Base-by-base conservation (phyloP, 2,113 vertebrate genomes). In the Lynx canadensis region DNA sequence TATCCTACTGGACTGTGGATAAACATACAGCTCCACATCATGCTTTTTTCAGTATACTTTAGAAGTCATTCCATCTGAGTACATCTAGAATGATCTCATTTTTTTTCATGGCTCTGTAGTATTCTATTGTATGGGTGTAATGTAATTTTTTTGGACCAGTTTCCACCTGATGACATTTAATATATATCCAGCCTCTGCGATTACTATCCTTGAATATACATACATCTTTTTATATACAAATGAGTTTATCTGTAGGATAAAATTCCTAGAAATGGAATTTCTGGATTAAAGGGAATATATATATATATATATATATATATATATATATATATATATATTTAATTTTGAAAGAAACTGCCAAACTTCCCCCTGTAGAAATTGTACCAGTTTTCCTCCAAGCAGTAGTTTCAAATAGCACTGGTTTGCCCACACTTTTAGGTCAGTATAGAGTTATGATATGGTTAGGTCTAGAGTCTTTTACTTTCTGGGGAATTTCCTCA, bases 251-350 rank as follows among this genome's bases (percentile, higher is more conserved):
- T 76, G 41, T 83, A 84, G n/a, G n/a, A 80, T 60, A 86, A 76
- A 93, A 76, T 90, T 81, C 80, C 27, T 95, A 38, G 31, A 90
- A 68, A 63, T 69, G 29, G 36, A 92, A 66, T 80, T 79, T 92
- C 41, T 68, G 82, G 31, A 11, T 63, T n/a, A 74, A 73, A 74
- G 23, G 68, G 31, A 73, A 41, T 41, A 11, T 38, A 36, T 71
- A 73, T 38, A 31, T 78, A 68, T 71, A 38, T 38, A 10, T 38
- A 36, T 71, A 73, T 38, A 25, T 78, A 68, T 71, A 25, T 38
- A 11, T 38, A 36, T 71, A 73, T 38, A 31, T 38, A 10, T 38
- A 36, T 71, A 73, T 38, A 31, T 78, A 68, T 71, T 91, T 94
- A 66, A 63, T 71, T 89, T 84, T 63, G 52, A 79, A 84, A 63